Conservation (phyloP, 2,888 invertebrate species). For the Polymixis lichenea region DNA sequence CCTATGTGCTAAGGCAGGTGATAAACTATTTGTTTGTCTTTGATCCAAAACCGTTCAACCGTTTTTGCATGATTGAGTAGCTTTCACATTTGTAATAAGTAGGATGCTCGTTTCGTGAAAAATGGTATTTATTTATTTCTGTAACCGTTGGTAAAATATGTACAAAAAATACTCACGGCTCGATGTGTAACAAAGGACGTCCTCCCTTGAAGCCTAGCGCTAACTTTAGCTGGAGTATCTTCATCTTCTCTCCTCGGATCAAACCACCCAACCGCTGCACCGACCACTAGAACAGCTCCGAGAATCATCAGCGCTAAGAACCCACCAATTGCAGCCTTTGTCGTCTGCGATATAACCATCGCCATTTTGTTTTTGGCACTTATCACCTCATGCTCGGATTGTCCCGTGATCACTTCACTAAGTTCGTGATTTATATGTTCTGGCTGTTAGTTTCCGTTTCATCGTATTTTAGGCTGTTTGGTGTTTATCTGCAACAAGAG, state of each 20-base stretch:
- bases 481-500: constrained; percentile 53
- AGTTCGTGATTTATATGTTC: constrained; percentile 53
- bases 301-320: constrained; percentile 87
- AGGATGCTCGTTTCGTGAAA: no score
- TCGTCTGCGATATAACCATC: constrained; percentile 89
- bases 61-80: background rate
- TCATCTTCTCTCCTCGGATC: constrained; percentile 87
- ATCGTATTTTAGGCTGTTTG: constrained; percentile 37
- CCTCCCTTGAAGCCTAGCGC: constrained; percentile 85
- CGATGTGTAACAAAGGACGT: constrained; percentile 88
- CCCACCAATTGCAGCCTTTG: constrained; percentile 87
- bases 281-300: constrained; percentile 86
- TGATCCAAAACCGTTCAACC: background rate
- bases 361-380: constrained; percentile 83
- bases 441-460: constrained; percentile 28
- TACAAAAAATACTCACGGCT: constrained; percentile 80
- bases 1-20: background rate
- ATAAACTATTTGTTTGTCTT: background rate
- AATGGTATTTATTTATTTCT: background rate
- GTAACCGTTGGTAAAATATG: background rate
- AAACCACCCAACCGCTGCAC: constrained; percentile 88
- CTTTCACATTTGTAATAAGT: background rate
- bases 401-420: constrained; percentile 48
- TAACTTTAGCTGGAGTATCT: constrained; percentile 86
- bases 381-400: constrained; percentile 79